Percentiles rank a stretch among this genome's conserved stretches.
phyloP scores from a whole-genome alignment of 2,888 invertebrate species.

The Scaptomyza polygonia region DNA sequence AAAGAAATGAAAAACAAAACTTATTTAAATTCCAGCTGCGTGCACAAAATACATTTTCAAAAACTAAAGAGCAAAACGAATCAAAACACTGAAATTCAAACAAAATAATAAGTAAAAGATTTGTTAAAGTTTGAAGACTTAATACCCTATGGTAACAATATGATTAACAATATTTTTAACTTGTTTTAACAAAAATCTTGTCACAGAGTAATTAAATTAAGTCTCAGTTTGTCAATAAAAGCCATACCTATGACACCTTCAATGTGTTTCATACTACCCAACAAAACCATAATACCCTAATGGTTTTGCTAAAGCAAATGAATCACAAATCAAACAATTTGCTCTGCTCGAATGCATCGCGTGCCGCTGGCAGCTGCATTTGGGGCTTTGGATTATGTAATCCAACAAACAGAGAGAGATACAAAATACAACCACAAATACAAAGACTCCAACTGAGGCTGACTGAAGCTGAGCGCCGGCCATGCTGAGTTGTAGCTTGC shows the following conservation, averaged over 20 bases:
- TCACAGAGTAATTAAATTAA: not conserved
- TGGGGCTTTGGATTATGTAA: conserved; percentile 59
- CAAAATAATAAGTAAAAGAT: conserved; percentile 6
- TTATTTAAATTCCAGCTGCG: conserved; percentile 57
- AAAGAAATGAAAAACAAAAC: conserved; percentile 18
- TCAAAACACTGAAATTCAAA: conserved; percentile 42
- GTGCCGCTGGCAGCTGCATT: conserved; percentile 58
- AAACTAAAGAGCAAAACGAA: conserved; percentile 52
- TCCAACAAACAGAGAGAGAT: conserved; percentile 28
- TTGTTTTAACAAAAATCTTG: not conserved
- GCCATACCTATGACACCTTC: not conserved
- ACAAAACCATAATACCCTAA: conserved; percentile 3
- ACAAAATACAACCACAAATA: conserved; percentile 23
- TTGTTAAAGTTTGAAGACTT: not conserved
- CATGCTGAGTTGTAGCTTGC: conserved; percentile 34
- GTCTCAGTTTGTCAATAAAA: too few species aligned
- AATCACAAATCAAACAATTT: conserved; percentile 46
- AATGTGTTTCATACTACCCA: not conserved
- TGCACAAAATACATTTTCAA: conserved; percentile 26
- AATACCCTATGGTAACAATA: conserved; percentile 18
- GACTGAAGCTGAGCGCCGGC: conserved; percentile 11
- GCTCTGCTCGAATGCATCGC: conserved; percentile 57
- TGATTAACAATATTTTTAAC: too few species aligned
- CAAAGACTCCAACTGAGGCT: conserved; percentile 16
- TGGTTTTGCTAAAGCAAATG: conserved; percentile 26